Base-by-base conservation (phyloP, 64 coral and sea anemone genomes). In the Anthopleura sola region DNA sequence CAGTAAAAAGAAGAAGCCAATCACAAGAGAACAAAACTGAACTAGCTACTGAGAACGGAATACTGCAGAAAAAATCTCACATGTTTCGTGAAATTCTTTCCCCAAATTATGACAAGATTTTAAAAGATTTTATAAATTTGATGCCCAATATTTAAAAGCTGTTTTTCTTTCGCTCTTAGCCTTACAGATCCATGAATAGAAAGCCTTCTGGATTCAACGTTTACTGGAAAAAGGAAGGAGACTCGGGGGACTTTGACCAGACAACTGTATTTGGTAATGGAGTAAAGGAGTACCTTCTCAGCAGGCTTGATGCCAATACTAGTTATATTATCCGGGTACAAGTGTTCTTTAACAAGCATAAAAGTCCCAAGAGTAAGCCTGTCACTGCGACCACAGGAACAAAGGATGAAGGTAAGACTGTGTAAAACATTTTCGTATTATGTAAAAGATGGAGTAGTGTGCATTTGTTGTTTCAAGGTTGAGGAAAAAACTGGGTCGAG, bases 291-390 rank as follows among this genome's bases (percentile, higher is more conserved):
- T 34, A 83, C 26, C 9, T 77, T 7, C 68, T 96, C 10, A 37
- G 44, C 26, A 68, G 36, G 10, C 83, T 96, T 36, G 51, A 92
- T 62, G 78, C 94, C 11, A 96, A 96, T 51, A 87, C 84, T 5
- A 96, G 60, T 20, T 96, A 96, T 82, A 60, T 75, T 36, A 90
- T 96, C 20, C 85, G 77, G 28, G 84, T 96, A 66, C 86, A 92
- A 49, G 62, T 88, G 8, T 86, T 78, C 33, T 92, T 38, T 78
- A 53, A 57, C 24, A 50, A 44, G 0, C 19, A 86, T 49, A 84
- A 69, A 66, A 78, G 86, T 29, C 68, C 81, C 2, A 90, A 71
- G 50, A 92, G 90, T 84, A 54, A 78, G 12, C 38, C 64, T 24
- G 68, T 83, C 12, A 49, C 66, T 28, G 82, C 51, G 57, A 87